Evolutionary conservation across 1,140 invertebrate species (phyloP), one percentile per base, ranked within the genome.

Genomic region (Phymastichus coffea): DNA sequence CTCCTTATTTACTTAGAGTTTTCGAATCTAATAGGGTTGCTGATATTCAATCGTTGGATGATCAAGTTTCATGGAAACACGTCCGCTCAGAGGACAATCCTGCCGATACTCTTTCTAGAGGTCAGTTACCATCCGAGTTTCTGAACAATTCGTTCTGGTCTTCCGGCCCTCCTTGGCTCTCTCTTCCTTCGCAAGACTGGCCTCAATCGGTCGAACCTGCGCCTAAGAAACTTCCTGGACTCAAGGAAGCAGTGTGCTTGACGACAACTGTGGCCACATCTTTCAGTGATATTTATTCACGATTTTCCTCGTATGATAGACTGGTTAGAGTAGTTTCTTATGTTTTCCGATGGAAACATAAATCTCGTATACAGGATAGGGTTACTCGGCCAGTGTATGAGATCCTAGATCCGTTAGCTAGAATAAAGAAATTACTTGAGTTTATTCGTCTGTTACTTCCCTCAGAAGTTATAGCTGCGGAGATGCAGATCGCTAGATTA

Each of bases 71-170:
- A 23, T 83, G 80, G 82, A 15, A 43, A 23, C 74, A 82, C 61
- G 68, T 82, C 2, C 22, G 46, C 12, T 67, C 74, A 2, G 37
- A 55, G 25, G 55, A 76, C 2, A 82, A 83, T 66, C 77, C 79
- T 28, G 77, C 77, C 3, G 80, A 83, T 28, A 20, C 14, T 57
- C 41, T 43, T 35, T 66, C n/a, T 33, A 41, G 25, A 47, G 37
- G 17, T 55, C 62, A 51, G 64, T 22, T 68, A 22, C 28, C 30
- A 20, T 3, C 2, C 1, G 37, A 53, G 1, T 53, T 53, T 28
- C 12, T 53, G 2, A 30, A 46, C 51, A 17, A 49, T 72, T 30
- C 23, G 47, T 4, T 54, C 72, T 41, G 19, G 44, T 7, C 55
- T 69, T 7, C 51, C 69, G 3, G 65, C 64, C 55, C 51, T 4